Evolutionary conservation across 2,113 vertebrate genomes (phyloP).

Genomic region (Orycteropus afer): DNA sequence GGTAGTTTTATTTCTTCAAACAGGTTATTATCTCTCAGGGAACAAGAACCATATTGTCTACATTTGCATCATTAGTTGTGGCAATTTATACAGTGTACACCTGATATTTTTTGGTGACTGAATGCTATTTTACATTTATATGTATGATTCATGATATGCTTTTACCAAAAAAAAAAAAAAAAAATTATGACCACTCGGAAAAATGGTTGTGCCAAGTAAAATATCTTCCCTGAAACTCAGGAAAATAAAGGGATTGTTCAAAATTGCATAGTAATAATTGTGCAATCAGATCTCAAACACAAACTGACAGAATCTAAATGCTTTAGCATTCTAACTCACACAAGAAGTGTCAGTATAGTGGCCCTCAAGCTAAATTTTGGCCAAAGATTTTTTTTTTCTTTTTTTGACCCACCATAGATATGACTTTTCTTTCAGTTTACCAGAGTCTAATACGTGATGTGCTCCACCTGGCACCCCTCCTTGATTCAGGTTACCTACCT

Average conservation of each 20-base stretch:
- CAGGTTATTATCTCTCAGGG: background rate
- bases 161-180: background rate
- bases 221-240: background rate
- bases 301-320: background rate
- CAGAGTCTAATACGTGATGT: no score
- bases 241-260: background rate
- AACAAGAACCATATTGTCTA: background rate
- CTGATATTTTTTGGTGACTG: background rate
- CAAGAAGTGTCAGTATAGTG: background rate
- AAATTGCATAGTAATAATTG: background rate
- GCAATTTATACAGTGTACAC: background rate
- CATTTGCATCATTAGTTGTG: background rate
- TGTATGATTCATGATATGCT: background rate
- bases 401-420: background rate
- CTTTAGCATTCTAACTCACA: background rate
- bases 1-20: conserved; percentile 41
- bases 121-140: background rate
- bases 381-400: background rate
- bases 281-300: background rate
- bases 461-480: background rate
- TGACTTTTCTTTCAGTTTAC: background rate
- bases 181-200: background rate
- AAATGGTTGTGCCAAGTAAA: background rate
- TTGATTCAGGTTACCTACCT: background rate
- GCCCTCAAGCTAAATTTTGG: background rate